phyloP scores from a whole-genome alignment of 2,113 vertebrate genomes.

The Calidris pugnax region DNA sequence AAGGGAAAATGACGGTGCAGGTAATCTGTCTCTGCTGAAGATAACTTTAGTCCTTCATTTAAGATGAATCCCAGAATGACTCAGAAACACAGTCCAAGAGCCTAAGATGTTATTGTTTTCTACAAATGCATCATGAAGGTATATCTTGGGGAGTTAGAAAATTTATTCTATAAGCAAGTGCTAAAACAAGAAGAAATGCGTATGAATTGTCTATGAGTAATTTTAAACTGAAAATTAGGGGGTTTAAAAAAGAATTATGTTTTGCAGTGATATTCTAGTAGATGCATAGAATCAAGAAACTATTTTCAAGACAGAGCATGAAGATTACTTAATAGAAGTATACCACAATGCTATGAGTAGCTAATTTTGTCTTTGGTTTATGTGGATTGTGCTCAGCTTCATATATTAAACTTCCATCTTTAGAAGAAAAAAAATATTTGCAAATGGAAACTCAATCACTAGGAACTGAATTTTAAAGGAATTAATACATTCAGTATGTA shows the following conservation, averaged over 20 bases:
- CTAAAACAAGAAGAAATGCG: not conserved
- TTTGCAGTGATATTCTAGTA: not conserved
- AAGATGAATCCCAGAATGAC: not conserved
- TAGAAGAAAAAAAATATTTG: not conserved
- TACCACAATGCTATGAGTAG: not conserved
- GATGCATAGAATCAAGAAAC: not conserved
- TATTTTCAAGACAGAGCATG: not conserved
- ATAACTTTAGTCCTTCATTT: not conserved
- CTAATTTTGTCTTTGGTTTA: not conserved
- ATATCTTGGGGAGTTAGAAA: not conserved
- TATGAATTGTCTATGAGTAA: not conserved
- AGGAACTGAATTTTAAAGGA: not conserved
- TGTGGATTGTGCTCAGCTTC: not conserved
- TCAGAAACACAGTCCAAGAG: not conserved
- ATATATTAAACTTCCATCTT: not conserved
- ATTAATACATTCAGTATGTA: not conserved
- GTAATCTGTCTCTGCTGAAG: not conserved
- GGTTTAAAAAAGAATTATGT: not conserved
- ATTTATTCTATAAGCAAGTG: not conserved
- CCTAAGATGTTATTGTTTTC: not conserved
- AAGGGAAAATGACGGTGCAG: not conserved
- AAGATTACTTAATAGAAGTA: not conserved
- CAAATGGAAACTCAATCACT: not conserved
- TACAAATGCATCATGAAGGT: not conserved
- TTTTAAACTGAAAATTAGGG: not conserved